Percentiles rank a stretch among this genome's conserved stretches.
Conservation (phyloP, 1,140 invertebrate genomes). For the Pachyrhynchus sulphureomaculatus region DNA sequence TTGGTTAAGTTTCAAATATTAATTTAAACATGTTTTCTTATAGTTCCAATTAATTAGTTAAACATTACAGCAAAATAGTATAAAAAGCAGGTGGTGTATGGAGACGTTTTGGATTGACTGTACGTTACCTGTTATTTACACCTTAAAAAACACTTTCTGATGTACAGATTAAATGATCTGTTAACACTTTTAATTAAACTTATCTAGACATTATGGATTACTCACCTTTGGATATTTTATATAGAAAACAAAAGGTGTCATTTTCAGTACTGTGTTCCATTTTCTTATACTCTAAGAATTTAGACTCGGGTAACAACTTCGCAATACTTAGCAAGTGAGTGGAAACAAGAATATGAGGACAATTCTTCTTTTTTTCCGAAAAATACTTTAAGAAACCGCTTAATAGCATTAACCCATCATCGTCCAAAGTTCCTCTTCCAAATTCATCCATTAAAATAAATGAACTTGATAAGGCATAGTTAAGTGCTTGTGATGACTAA, state of each 20-base stretch:
- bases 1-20: too few relatives aligned
- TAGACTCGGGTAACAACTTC: conserved; percentile 59
- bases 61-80: too few relatives aligned
- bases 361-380: conserved; percentile 56
- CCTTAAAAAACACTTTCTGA: too few relatives aligned
- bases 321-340: conserved; percentile 74
- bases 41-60: too few relatives aligned
- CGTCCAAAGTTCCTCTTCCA: conserved; percentile 81
- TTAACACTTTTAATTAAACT: too few relatives aligned
- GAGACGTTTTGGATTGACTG: too few relatives aligned
- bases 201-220: too few relatives aligned
- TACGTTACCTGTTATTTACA: too few relatives aligned
- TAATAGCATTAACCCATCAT: conserved; percentile 73
- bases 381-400: conserved; percentile 67
- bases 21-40: too few relatives aligned
- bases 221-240: conserved; percentile 44
- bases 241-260: conserved; percentile 40
- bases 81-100: too few relatives aligned
- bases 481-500: conserved; percentile 71
- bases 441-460: conserved; percentile 89
- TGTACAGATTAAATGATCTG: too few relatives aligned
- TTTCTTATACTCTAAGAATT: conserved; percentile 62
- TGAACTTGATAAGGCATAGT: conserved; percentile 64
- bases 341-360: conserved; percentile 74
- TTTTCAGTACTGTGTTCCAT: conserved; percentile 39